These are phyloP conservation scores for Rhadina sibilatrix DNA, from an alignment of 2,113 vertebrate genomes.

Conservation along the genomic window DNA sequence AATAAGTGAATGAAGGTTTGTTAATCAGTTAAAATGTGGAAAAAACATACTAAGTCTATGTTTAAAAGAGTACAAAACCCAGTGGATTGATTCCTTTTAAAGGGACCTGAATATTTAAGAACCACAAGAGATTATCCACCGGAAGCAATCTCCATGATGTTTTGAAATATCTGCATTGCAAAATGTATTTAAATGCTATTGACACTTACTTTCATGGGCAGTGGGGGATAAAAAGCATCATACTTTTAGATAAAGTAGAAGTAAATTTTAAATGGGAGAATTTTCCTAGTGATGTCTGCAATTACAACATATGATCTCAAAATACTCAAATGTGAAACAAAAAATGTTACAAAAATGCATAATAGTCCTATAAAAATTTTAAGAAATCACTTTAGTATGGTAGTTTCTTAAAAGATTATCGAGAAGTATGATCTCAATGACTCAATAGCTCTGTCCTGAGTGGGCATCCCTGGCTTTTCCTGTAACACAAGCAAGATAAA, in stretches of 20 bases:
- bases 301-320: neutral
- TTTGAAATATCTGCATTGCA: neutral
- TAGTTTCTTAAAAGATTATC: neutral
- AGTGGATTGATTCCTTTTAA: neutral
- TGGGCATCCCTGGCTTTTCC: neutral
- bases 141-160: neutral
- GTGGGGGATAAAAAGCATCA: neutral
- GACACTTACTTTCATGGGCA: neutral
- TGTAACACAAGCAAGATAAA: rapidly evolving
- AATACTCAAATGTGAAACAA: neutral
- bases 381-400: neutral
- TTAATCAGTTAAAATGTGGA: no score
- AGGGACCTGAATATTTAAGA: neutral
- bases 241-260: neutral
- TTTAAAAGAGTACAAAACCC: neutral
- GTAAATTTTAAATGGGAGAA: neutral
- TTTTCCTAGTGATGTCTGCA: neutral
- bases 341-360: neutral
- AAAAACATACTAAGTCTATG: neutral
- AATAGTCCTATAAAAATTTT: neutral
- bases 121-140: neutral
- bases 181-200: neutral
- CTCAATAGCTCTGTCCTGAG: neutral
- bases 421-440: neutral
- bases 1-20: no score